These are phyloP conservation scores for Cichladusa arquata DNA, from an alignment of 2,113 vertebrate genomes.

Conservation along the genomic window DNA sequence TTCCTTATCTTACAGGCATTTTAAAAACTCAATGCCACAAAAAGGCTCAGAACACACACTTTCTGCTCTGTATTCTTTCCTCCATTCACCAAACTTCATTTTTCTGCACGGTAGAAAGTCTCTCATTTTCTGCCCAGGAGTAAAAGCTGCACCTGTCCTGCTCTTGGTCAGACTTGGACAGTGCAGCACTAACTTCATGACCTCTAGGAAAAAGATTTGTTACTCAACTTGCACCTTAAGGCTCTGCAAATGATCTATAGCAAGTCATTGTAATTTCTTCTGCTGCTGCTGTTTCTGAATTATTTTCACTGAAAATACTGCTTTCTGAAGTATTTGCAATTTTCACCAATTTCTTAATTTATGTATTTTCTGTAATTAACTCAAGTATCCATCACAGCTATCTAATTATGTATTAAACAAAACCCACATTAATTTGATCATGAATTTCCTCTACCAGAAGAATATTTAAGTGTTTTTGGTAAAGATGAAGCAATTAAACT, in stretches of 20 bases:
- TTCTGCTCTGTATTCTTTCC: background rate
- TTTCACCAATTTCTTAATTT: slow-evolving; percentile 36
- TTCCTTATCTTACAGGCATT: background rate
- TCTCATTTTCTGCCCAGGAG: background rate
- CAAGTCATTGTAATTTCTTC: background rate
- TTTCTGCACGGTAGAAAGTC: background rate
- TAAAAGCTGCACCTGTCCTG: background rate
- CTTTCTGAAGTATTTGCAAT: background rate
- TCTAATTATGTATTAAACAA: slow-evolving; percentile 37
- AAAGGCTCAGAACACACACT: background rate
- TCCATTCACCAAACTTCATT: background rate
- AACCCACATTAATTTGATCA: background rate
- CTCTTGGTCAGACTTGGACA: background rate
- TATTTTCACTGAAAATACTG: background rate
- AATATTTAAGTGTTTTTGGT: background rate
- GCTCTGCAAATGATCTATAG: slow-evolving; percentile 11
- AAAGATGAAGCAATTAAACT: background rate
- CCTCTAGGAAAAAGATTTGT: background rate
- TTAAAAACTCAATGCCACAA: background rate
- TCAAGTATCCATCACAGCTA: background rate
- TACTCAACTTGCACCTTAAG: background rate
- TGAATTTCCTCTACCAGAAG: background rate
- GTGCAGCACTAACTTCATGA: background rate
- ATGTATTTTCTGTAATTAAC: slow-evolving; percentile 50
- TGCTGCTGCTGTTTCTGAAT: background rate